Evolutionary conservation across 2,888 invertebrate genomes (phyloP), one percentile per base, ranked within the genome.

Genomic region (Stomorhina lunata): DNA sequence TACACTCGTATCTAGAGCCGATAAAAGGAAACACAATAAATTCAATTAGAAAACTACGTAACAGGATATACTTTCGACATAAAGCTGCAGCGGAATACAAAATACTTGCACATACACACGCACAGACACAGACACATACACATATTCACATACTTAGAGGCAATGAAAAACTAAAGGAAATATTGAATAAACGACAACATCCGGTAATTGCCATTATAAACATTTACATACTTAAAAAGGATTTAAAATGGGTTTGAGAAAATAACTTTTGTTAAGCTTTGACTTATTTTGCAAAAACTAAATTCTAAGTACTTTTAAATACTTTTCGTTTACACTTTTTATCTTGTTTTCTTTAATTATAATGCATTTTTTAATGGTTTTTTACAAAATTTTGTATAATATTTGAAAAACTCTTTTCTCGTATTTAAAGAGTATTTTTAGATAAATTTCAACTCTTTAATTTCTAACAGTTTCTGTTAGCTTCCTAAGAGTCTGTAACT

Each of bases 1-100:
- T 12, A 5, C 43, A 15, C 10, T 32, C 10, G 45, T 55, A 65
- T 75, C 57, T 71, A 55, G 17, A 20, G 55, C 22, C 48, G 63
- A 50, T 73, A 78, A 69, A 27, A 75, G 81, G 77, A 82, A 82
- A 75, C 57, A 57, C 43, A 76, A 71, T 82, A 76, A 82, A 82
- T 82, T 82, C 65, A 75, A 79, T 82, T 82, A 75, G 37, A 75
- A 69, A 75, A 32, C 45, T 29, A 75, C 50, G 43, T 61, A 43
- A 77, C 48, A 17, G 50, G 50, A 48, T 66, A 59, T 77, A 59
- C n/a, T n/a, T n/a, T n/a, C 59, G 43, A 0, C 55, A 57, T 27
- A 43, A 17, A 61, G 32, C 17, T 48, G 32, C 10, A 66, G 9
- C 6, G 34, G 25, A 40, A 12, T 20, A 1, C 15, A 37, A 4